phyloP scores from a whole-genome alignment of 2,113 vertebrate genomes.

The Balaenoptera acutorostrata region DNA sequence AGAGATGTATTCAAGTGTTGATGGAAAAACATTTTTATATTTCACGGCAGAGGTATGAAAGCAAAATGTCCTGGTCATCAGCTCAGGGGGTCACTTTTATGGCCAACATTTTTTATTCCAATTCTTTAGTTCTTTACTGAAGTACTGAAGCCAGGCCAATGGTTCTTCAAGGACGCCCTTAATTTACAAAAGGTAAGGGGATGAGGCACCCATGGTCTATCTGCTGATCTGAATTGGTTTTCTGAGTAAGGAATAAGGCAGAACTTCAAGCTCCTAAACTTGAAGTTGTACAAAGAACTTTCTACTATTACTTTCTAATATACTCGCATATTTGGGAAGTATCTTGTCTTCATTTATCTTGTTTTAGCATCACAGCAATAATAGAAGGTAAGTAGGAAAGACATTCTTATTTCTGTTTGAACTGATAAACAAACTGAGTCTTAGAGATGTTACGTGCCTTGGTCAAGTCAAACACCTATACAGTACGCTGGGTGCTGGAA shows the following conservation, averaged over 20 bases:
- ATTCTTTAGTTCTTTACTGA: background rate
- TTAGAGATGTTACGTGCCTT: background rate
- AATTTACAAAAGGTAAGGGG: background rate
- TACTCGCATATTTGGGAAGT: background rate
- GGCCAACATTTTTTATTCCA: background rate
- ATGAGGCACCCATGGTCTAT: accelerated
- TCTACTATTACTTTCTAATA: background rate
- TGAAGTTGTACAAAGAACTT: background rate
- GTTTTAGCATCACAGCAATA: background rate
- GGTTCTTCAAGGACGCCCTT: background rate
- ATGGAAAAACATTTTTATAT: background rate
- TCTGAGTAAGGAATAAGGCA: background rate
- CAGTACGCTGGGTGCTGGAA: background rate
- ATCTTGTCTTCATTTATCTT: background rate
- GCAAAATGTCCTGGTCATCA: background rate
- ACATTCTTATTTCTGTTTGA: background rate
- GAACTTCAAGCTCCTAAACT: background rate
- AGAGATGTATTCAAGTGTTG: background rate
- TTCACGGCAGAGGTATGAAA: slow-evolving; percentile 13
- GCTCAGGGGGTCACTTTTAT: background rate
- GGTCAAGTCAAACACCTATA: background rate
- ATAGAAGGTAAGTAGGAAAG: background rate
- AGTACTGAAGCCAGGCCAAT: background rate
- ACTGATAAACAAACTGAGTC: background rate
- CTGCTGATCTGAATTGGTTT: background rate